Evolutionary conservation across 1,140 invertebrate genomes (phyloP).

Genomic region (Brachionus sp.): DNA sequence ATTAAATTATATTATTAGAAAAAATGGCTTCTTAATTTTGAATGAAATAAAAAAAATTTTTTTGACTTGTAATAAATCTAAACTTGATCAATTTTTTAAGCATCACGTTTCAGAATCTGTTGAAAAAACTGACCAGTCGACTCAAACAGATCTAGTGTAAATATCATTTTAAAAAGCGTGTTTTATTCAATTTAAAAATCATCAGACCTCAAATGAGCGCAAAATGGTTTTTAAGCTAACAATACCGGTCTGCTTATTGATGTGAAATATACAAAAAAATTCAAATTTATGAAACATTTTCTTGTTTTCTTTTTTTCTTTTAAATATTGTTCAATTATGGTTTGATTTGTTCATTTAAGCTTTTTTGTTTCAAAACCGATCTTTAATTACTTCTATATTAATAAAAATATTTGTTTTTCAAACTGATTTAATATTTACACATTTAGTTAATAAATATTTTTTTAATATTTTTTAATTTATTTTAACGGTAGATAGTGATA

Average conservation of each 20-base stretch:
- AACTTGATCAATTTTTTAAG: not conserved
- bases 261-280: not conserved
- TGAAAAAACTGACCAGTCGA: slow-evolving; percentile 27
- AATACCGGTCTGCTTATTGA: slow-evolving; percentile 28
- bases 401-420: not conserved
- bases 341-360: not conserved
- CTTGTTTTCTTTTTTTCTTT: not conserved
- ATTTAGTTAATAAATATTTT: not conserved
- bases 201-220: slow-evolving; percentile 37
- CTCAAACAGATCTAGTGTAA: slow-evolving; percentile 27
- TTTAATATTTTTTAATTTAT: not conserved
- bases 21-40: too few species aligned
- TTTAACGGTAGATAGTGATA: slow-evolving; percentile 33
- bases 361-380: slow-evolving; percentile 27
- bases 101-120: not conserved
- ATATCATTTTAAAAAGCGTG: not conserved
- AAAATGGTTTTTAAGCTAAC: slow-evolving; percentile 8
- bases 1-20: too few species aligned
- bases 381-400: not conserved
- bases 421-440: not conserved
- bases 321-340: not conserved
- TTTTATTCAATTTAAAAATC: slow-evolving; percentile 16
- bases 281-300: not conserved
- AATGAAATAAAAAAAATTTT: too few species aligned
- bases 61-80: too few species aligned